phyloP scores from a whole-genome alignment of 2,797 vertebrate genomes.

The Dendrocincla tyrannina region DNA sequence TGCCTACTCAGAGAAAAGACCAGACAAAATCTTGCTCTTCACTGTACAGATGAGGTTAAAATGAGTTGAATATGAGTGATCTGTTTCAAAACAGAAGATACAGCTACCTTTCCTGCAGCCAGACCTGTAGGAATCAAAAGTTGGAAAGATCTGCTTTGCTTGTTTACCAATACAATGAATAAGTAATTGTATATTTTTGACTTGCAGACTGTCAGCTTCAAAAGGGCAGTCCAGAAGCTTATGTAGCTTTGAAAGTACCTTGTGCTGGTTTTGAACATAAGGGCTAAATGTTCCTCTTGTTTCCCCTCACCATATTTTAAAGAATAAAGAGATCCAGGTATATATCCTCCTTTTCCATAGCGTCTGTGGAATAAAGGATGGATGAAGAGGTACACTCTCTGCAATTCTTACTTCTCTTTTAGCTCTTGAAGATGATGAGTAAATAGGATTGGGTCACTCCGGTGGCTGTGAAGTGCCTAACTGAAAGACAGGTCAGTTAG shows the following conservation, averaged over 20 bases:
- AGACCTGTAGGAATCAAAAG: not conserved
- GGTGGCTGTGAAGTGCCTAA: not conserved
- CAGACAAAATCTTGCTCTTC: not conserved
- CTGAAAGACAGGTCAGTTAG: not conserved
- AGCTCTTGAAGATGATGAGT: not conserved
- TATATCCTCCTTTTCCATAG: not conserved
- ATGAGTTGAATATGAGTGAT: not conserved
- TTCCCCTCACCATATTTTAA: rapidly evolving
- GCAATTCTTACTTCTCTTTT: not conserved
- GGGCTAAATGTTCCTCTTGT: not conserved
- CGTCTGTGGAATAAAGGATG: not conserved
- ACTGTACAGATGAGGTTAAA: not conserved
- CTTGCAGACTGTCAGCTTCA: not conserved
- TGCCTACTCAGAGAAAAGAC: not conserved
- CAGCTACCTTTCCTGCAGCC: not conserved
- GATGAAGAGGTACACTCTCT: not conserved
- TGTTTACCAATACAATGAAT: not conserved
- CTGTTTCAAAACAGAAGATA: not conserved
- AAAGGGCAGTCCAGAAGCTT: not conserved
- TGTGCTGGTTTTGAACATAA: not conserved
- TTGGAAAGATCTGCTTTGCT: not conserved
- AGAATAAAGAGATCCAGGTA: not conserved
- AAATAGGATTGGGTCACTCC: not conserved
- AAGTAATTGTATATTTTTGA: not conserved
- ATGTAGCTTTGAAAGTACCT: not conserved